phyloP scores from a whole-genome alignment of 2,113 vertebrate species.

The Clarias macrocephalus region DNA sequence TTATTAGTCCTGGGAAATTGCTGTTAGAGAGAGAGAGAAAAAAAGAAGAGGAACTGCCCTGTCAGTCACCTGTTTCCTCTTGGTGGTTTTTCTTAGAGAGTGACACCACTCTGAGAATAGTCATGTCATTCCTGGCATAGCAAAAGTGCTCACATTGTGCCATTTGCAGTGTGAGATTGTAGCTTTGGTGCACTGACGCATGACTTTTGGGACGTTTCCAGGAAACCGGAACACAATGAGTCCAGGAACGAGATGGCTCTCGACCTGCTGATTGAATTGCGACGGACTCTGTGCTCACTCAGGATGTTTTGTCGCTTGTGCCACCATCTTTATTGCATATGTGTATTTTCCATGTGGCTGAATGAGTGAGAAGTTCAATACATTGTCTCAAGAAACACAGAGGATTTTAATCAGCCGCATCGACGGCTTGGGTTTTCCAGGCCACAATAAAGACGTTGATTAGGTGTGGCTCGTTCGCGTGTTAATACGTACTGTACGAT shows the following conservation, averaged over 20 bases:
- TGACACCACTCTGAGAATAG: conserved; percentile 11
- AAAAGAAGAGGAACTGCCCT: not conserved
- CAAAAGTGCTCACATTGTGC: not conserved
- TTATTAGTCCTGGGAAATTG: not conserved
- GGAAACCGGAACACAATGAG: not conserved
- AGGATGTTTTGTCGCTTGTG: not conserved
- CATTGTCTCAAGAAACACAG: not conserved
- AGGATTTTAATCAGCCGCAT: not conserved
- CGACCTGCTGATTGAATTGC: not conserved
- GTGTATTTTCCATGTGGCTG: not conserved
- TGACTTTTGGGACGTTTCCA: not conserved
- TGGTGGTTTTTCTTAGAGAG: conserved; percentile 19
- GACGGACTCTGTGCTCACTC: not conserved
- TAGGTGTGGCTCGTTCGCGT: not conserved
- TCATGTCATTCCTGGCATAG: not conserved
- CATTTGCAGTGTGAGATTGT: not conserved
- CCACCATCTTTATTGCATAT: not conserved
- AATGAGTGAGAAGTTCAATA: not conserved
- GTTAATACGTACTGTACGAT: not conserved
- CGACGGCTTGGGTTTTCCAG: conserved; percentile 24
- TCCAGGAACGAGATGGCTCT: not conserved
- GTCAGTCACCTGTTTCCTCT: conserved; percentile 33
- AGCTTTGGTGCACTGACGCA: not conserved
- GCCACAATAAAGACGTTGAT: not conserved
- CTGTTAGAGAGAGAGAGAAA: not conserved